Evolutionary conservation across 1,140 invertebrate genomes (phyloP), one percentile per base, ranked within the genome.

Genomic region (Orussus abietinus): DNA sequence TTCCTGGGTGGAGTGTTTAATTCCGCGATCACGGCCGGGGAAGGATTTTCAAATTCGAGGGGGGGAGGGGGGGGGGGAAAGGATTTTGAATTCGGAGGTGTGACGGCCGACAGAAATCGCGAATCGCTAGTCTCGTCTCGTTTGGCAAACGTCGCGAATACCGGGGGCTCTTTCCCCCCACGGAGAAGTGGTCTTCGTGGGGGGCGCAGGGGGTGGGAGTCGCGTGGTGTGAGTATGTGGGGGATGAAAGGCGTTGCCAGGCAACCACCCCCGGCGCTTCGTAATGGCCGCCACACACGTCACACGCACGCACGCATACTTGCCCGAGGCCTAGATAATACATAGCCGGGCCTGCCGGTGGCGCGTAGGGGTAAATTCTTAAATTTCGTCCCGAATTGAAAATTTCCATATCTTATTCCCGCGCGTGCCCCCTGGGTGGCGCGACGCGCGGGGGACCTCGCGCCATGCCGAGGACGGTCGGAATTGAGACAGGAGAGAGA

Each of bases 241-340:
- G 65, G 64, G 59, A 45, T 63, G 63, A 66, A 66, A 66, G 60
- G 56, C 63, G 68, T 72, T 72, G 69, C 69, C 54, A 59, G 57
- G 69, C 69, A 70, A 72, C 69, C 57, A 60, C 63, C 61, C 65
- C 60, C 54, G 53, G 57, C 49, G 56, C 56, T 58, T 51, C 55
- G 66, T 68, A 66, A 72, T 72, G 66, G 69, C 69, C 58, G 67
- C 67, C 66, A 70, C 67, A 70, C 66, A 70, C 66, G 66, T 66
- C 60, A 69, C 66, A 65, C 57, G 60, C 59, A 62, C 58, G 64
- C 56, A 56, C 53, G 49, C n/a, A n/a, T n/a, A n/a, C n/a, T n/a
- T n/a, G n/a, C n/a, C n/a, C n/a, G n/a, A n/a, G n/a, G n/a, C n/a
- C n/a, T 47, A 48, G 42, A 58, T 56, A 63, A 63, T 62, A 59